A percentile compares a stretch with the other conserved stretches of the same genome.
Conservation (phyloP, 2,113 vertebrate genomes). For the Pycnonotus jocosus region DNA sequence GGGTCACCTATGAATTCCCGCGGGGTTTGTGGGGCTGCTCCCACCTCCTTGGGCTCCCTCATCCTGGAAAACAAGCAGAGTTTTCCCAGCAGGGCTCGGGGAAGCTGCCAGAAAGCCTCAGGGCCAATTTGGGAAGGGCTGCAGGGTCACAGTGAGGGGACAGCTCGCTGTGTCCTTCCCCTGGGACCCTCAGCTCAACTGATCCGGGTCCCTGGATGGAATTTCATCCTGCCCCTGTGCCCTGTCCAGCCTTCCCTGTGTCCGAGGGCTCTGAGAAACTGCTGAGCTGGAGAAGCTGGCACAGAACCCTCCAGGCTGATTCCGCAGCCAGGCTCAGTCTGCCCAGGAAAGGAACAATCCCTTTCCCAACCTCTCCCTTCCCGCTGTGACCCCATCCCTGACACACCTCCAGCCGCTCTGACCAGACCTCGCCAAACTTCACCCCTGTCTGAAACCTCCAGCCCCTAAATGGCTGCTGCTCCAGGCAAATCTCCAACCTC, state of each 20-base stretch:
- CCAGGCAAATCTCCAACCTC: accelerated
- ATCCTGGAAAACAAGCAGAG: not conserved
- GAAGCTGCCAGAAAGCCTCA: not conserved
- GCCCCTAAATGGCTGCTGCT: not conserved
- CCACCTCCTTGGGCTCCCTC: not conserved
- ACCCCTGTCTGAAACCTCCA: not conserved
- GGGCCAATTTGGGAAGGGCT: not conserved
- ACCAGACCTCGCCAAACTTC: accelerated
- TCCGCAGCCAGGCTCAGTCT: not conserved
- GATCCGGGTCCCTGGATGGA: not conserved
- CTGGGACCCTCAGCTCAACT: accelerated
- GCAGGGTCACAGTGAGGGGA: not conserved
- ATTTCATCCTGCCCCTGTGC: not conserved
- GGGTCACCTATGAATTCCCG: not conserved
- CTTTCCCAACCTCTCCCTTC: not conserved
- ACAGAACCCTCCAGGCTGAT: not conserved
- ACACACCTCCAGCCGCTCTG: accelerated
- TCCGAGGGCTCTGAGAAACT: accelerated
- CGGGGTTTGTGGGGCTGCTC: accelerated
- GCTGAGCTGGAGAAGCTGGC: not conserved
- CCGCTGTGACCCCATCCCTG: not conserved
- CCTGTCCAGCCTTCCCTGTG: not conserved
- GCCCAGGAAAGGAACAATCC: not conserved
- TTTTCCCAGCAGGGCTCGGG: not conserved
- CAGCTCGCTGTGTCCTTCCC: not conserved